Conservation (phyloP, 2,888 invertebrate genomes). For the Amphimallon solstitiale region DNA sequence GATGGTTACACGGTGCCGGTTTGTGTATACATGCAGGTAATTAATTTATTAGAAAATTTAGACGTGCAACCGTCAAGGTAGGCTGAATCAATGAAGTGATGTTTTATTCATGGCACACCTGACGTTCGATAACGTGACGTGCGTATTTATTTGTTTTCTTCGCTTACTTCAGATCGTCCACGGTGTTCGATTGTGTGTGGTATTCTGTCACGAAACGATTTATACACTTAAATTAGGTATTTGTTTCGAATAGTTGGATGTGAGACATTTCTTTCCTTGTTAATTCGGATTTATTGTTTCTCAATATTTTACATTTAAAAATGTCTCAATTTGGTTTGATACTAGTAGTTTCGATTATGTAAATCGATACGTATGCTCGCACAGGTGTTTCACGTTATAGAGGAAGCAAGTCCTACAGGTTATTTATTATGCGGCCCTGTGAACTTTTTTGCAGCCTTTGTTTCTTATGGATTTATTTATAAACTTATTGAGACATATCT, state of each 20-base stretch:
- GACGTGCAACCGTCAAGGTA: conserved; percentile 11
- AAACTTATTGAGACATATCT: no score
- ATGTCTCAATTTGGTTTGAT: no score
- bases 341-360: no score
- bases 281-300: no score
- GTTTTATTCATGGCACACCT: conserved; percentile 29
- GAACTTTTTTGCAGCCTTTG: no score
- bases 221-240: not conserved
- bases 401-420: no score
- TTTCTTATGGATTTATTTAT: no score
- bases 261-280: no score
- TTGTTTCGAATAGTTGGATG: not conserved
- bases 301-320: no score
- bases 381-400: no score
- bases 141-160: conserved; percentile 29
- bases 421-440: no score
- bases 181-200: not conserved
- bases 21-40: not conserved
- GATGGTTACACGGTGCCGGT: not conserved
- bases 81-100: conserved; percentile 26
- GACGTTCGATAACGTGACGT: conserved; percentile 34
- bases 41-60: conserved; percentile 21
- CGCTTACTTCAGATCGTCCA: not conserved
- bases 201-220: not conserved
- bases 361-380: no score